Evolutionary conservation across 2,888 invertebrate genomes (phyloP), one percentile per base, ranked within the genome.

Genomic region (Callosobruchus maculatus): DNA sequence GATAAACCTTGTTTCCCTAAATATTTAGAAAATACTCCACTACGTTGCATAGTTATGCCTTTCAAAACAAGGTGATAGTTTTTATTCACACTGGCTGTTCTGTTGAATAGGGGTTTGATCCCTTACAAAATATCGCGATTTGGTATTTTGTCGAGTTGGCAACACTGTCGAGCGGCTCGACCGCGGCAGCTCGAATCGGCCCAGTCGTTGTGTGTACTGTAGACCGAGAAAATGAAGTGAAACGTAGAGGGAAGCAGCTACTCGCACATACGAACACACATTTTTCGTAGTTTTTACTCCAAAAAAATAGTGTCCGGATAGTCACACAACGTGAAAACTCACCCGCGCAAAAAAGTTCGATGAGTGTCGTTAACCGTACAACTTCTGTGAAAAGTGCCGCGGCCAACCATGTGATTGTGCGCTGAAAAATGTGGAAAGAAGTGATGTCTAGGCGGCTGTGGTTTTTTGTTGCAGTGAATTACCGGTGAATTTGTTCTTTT

Each of bases 361-460:
- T 49, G 49, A 49, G 49, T 49, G 49, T 49, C 13, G 49, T 49
- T 49, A 13, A 49, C 49, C 49, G 9, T 1, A 18, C 49, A 49
- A 49, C 49, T 49, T 13, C 49, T 49, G 49, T 49, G 49, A 3
- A 18, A 49, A 49, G 49, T 71, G 71, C 71, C 70, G 70, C n/a
- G 71, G 22, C 30, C 21, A 71, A 30, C 21, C 71, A 31, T 71
- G 71, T 26, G 71, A 71, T 22, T 71, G 71, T 49, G 18, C 30
- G 21, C 71, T 21, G 26, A 20, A 31, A 22, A 73, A 68, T 70
- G 74, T 72, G 74, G 73, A 76, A 30, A 49, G 49, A 30, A 21
- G 76, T 78, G 78, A 84, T 84, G 83, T 81, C 81, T 76, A 84
- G 83, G 82, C 84, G 84, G 84, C 84, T 83, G 84, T 84, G 85